These are phyloP conservation scores for Dendropsophus ebraccatus DNA, from an alignment of 2,113 vertebrate genomes.

Conservation along the genomic window DNA sequence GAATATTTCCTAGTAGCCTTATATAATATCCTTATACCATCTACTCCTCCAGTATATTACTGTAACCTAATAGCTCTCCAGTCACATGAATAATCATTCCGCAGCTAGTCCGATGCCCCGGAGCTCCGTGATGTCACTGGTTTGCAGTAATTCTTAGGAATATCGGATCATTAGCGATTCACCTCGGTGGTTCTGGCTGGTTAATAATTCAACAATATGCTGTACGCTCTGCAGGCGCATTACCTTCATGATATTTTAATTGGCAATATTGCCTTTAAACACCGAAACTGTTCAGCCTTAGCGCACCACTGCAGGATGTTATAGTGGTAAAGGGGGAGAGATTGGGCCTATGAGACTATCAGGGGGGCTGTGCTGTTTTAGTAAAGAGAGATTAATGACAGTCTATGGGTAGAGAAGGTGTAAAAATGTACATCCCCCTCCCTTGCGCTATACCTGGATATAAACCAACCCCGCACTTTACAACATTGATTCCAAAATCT, in stretches of 20 bases:
- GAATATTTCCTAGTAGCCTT: neutral
- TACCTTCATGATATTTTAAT: neutral
- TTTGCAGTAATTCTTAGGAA: neutral
- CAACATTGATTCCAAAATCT: no score
- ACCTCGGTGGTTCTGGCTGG: neutral
- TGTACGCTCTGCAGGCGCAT: neutral
- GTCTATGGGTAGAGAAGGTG: no score
- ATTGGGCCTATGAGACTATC: neutral
- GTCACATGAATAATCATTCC: neutral
- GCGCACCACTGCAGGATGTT: neutral
- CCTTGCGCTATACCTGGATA: no score
- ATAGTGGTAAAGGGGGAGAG: neutral
- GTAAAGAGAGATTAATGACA: no score
- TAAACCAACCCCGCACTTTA: no score
- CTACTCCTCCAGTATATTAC: neutral
- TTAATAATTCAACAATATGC: neutral
- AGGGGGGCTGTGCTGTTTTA: neutral
- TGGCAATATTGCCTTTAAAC: neutral
- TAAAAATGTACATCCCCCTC: no score
- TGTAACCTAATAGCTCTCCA: no score
- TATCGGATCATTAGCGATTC: neutral
- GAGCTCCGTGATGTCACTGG: neutral
- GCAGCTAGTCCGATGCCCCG: neutral
- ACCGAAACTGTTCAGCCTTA: neutral
- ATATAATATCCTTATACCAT: neutral